These are phyloP conservation scores for Lepus americanus DNA, from an alignment of 2,113 vertebrate species.

Conservation along the genomic window DNA sequence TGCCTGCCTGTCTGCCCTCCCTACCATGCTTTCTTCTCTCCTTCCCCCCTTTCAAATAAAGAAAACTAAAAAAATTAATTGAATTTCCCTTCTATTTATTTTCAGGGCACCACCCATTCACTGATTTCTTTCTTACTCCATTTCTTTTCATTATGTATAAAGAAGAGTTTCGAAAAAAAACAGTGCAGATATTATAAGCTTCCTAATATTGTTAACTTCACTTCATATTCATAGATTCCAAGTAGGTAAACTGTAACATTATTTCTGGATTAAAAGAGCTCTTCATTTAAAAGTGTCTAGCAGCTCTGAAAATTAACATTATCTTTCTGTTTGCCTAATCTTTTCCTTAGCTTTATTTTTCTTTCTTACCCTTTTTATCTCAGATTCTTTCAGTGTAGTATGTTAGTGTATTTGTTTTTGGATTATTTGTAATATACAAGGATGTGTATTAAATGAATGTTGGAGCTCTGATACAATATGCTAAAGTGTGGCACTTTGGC, in stretches of 20 bases:
- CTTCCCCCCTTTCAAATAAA: no score
- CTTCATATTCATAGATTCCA: not conserved
- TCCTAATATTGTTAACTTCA: not conserved
- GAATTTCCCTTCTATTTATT: no score
- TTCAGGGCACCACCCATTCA: no score
- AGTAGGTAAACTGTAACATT: not conserved
- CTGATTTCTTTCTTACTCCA: not conserved
- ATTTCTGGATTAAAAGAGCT: not conserved
- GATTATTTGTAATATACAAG: not conserved
- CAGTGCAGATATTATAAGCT: not conserved
- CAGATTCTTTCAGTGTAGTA: not conserved
- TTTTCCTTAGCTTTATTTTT: not conserved
- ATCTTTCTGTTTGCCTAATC: not conserved
- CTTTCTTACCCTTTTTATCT: not conserved
- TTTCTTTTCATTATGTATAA: not conserved
- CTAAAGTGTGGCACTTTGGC: no score
- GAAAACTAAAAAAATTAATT: no score
- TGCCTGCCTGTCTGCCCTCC: no score
- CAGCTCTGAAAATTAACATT: not conserved
- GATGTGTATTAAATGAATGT: not conserved
- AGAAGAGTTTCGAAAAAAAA: not conserved
- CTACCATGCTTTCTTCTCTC: no score
- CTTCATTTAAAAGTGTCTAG: slow-evolving; percentile 7
- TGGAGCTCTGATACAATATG: not conserved
- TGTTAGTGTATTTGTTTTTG: not conserved